phyloP scores from a whole-genome alignment of 2,888 invertebrate species.

The Volucella bombylans region DNA sequence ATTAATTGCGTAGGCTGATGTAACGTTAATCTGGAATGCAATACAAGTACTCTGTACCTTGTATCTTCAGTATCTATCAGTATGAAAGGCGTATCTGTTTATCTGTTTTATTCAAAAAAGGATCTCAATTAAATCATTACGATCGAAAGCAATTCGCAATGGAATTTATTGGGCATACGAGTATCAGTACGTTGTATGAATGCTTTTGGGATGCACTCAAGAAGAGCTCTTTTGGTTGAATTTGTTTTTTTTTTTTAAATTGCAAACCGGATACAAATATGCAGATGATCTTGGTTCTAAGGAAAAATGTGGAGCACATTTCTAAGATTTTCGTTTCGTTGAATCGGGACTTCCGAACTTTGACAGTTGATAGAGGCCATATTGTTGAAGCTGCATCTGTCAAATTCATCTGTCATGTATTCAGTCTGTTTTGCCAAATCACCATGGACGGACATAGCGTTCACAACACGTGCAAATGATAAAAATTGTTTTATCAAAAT shows the following conservation, averaged over 20 bases:
- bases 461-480: too few relatives aligned
- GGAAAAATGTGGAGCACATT: slow-evolving; percentile 14
- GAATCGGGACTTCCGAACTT: too few relatives aligned
- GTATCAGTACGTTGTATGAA: too few relatives aligned
- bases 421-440: too few relatives aligned
- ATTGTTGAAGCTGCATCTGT: too few relatives aligned
- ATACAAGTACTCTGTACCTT: background rate
- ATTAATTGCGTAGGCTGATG: slow-evolving; percentile 40
- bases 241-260: background rate
- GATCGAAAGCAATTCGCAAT: slow-evolving; percentile 43
- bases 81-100: slow-evolving; percentile 20
- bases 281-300: background rate
- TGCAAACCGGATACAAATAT: slow-evolving; percentile 11
- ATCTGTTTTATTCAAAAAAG: slow-evolving; percentile 15
- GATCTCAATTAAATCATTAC: slow-evolving; percentile 35
- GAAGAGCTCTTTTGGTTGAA: background rate
- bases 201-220: slow-evolving; percentile 15
- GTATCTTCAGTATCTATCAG: slow-evolving; percentile 1
- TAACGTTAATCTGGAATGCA: slow-evolving; percentile 17
- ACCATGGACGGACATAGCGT: too few relatives aligned
- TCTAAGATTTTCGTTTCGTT: background rate
- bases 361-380: too few relatives aligned
- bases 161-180: slow-evolving; percentile 15
- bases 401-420: too few relatives aligned
- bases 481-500: too few relatives aligned